Evolutionary conservation across 2,113 vertebrate genomes (phyloP).

Genomic region (Tragelaphus imberbis): DNA sequence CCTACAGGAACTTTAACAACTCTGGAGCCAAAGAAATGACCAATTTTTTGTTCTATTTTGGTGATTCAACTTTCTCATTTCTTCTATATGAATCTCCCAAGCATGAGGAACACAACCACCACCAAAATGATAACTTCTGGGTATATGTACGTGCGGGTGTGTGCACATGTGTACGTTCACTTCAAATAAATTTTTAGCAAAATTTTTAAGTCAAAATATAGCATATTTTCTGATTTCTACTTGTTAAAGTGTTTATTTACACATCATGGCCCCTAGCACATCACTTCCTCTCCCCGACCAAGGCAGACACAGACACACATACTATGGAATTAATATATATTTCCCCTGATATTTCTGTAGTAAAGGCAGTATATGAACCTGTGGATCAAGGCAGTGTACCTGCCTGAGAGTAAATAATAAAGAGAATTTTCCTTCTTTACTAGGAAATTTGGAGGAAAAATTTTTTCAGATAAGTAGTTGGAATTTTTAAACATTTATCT

Average conservation of each 20-base stretch:
- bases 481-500: background rate
- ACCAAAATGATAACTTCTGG: background rate
- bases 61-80: background rate
- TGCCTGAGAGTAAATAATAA: background rate
- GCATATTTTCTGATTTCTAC: background rate
- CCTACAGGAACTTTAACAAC: background rate
- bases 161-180: rapidly evolving
- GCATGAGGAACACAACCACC: background rate
- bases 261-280: background rate
- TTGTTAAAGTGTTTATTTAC: background rate
- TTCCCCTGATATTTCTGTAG: background rate
- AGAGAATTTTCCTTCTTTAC: background rate
- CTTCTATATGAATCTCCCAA: background rate
- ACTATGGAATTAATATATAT: background rate
- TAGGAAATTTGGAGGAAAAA: background rate
- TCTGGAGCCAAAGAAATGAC: background rate
- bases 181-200: background rate
- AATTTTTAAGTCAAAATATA: background rate
- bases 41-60: background rate
- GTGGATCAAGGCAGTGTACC: background rate
- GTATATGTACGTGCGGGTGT: rapidly evolving
- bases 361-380: background rate
- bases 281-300: background rate
- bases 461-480: background rate
- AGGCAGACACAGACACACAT: background rate